Evolutionary conservation across 2,113 vertebrate genomes (phyloP).

Genomic region (Dasyprocta punctata): DNA sequence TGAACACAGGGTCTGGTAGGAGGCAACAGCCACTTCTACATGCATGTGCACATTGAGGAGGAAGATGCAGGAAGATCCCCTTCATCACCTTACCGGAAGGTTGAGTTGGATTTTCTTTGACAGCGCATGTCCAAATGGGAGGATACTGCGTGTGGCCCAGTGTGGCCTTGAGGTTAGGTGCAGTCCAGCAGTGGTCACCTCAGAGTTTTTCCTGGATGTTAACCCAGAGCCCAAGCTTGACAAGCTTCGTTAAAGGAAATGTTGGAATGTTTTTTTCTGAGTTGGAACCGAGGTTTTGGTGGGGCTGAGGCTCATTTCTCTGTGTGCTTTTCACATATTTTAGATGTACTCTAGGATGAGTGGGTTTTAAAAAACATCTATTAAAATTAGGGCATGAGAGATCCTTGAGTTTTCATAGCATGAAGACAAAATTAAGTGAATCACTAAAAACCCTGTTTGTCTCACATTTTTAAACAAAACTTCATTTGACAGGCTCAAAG

Average conservation of each 20-base stretch:
- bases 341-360: not conserved
- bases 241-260: not conserved
- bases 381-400: conserved; percentile 32
- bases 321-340: not conserved
- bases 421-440: conserved; percentile 25
- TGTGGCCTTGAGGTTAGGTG: accelerated
- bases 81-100: not conserved
- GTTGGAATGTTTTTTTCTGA: not conserved
- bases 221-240: not conserved
- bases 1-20: not conserved
- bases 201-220: not conserved
- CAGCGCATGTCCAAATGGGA: not conserved
- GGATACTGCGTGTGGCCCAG: not conserved
- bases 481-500: conserved; percentile 17
- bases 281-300: not conserved
- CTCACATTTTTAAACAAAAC: conserved; percentile 10
- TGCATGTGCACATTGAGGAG: accelerated
- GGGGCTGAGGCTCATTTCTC: not conserved
- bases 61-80: not conserved
- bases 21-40: not conserved
- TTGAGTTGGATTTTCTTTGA: not conserved
- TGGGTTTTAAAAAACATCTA: not conserved
- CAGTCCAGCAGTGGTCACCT: accelerated
- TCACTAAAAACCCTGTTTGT: not conserved
- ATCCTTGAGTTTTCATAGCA: not conserved